Base-by-base conservation (phyloP, 2,113 vertebrate genomes). In the Sterrhoptilus dennistouni region DNA sequence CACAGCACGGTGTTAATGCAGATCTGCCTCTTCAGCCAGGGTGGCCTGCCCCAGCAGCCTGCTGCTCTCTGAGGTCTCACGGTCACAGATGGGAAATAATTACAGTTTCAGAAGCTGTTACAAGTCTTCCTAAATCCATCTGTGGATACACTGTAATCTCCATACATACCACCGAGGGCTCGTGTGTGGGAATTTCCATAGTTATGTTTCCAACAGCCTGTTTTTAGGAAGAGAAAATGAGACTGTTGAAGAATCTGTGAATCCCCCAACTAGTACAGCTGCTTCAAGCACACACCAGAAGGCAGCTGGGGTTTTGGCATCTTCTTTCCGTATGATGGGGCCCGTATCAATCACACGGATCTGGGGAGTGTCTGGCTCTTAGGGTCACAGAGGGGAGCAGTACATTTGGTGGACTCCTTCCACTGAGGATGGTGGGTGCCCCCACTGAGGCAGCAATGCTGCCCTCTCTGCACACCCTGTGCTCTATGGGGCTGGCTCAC, bases 211-310 rank as follows among this genome's bases (percentile, higher is more conserved):
- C 78, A 93, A 31, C 27, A 77, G 50, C 17, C 8, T 38, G 71
- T 52, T 95, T 78, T 91, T 74, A 64, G 54, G 61, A 57, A 83
- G n/a, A 59, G 14, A 93, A 87, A 82, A 52, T 24, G 28, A 79
- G 52, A 29, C 45, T 89, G 1, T 93, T 95, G 93, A 91, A 84
- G 95, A 96, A 94, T 93, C 59, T 20, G 42, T 63, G 84, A 96
- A 94, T 91, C 82, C 82, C 91, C 95, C 95, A 80, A 38, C 75
- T 87, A 71, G 8, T 36, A 66, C 84, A 77, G 84, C 90, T 91
- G 87, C 75, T 83, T 72, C 66, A 66, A 52, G 44, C 5, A 0
- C 28, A 16, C 59, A 42, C 45, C 83, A 90, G 54, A 69, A 38
- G 27, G 66, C 50, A 77, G 49, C 21, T 89, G 90, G 0, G 0